Evolutionary conservation across 2,113 vertebrate genomes (phyloP).

Genomic region (Tiliqua scincoides): DNA sequence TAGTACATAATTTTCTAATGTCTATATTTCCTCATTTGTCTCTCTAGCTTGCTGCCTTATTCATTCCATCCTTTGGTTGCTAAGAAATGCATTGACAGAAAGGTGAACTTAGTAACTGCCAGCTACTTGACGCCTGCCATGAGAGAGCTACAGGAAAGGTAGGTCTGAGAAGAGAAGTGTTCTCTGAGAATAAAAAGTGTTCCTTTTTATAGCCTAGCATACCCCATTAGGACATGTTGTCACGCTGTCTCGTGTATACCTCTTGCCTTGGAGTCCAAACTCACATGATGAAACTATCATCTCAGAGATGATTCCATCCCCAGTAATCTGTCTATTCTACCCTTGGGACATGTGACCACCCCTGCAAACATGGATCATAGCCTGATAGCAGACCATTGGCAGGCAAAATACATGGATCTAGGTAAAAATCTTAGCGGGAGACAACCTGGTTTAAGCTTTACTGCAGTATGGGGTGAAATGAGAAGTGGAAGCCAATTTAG

Average conservation of each 20-base stretch:
- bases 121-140: constrained; percentile 93
- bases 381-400: background rate
- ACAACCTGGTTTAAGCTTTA: background rate
- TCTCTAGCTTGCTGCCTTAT: constrained; percentile 88
- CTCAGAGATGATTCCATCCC: background rate
- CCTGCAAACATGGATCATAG: background rate
- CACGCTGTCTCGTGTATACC: background rate
- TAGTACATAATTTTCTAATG: constrained; percentile 38
- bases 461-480: background rate
- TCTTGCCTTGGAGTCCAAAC: background rate
- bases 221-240: too few species aligned
- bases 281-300: background rate
- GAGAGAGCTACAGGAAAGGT: constrained; percentile 91
- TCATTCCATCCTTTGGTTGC: constrained; percentile 87
- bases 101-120: constrained; percentile 93
- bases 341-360: background rate
- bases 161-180: constrained; percentile 5
- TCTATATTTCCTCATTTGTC: constrained; percentile 39
- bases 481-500: background rate
- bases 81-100: constrained; percentile 88
- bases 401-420: background rate
- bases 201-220: constrained; percentile 15
- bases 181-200: background rate
- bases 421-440: background rate
- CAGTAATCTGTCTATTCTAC: background rate